A percentile compares a stretch with the other conserved stretches of the same genome.
These are phyloP conservation scores for Panthera tigris DNA, from an alignment of 2,113 vertebrate genomes.

Conservation along the genomic window DNA sequence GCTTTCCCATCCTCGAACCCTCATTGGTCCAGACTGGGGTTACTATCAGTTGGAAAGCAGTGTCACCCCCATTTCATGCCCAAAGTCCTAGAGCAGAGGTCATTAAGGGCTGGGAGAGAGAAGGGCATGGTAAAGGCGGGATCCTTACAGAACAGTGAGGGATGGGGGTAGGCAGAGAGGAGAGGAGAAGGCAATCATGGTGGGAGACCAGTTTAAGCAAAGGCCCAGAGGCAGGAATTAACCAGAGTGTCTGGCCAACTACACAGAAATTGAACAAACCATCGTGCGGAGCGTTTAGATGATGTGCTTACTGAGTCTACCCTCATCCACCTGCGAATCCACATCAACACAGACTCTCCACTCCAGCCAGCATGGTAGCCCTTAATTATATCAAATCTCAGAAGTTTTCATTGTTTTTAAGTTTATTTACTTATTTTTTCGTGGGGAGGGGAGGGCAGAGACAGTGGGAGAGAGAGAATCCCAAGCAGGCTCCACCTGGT, in stretches of 20 bases:
- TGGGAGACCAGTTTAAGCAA: neutral
- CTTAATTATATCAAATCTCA: neutral
- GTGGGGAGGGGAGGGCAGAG: too few relatives aligned
- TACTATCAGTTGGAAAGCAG: neutral
- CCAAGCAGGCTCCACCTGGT: too few relatives aligned
- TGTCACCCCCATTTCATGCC: rapidly evolving
- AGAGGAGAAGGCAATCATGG: neutral
- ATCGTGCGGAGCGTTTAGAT: neutral
- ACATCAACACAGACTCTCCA: neutral
- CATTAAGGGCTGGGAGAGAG: neutral
- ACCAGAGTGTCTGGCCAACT: neutral
- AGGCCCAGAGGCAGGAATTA: neutral
- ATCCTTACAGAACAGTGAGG: neutral
- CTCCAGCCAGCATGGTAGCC: neutral
- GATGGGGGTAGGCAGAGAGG: neutral
- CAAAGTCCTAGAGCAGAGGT: neutral
- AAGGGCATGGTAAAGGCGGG: neutral
- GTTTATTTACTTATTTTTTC: too few relatives aligned
- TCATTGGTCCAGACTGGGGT: neutral
- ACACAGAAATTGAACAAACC: neutral
- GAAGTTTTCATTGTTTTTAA: neutral
- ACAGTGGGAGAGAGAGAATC: too few relatives aligned
- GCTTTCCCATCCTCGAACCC: neutral
- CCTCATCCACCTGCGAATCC: neutral
- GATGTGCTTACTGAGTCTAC: rapidly evolving